phyloP scores from a whole-genome alignment of 2,113 vertebrate species.

The Bos indicus region DNA sequence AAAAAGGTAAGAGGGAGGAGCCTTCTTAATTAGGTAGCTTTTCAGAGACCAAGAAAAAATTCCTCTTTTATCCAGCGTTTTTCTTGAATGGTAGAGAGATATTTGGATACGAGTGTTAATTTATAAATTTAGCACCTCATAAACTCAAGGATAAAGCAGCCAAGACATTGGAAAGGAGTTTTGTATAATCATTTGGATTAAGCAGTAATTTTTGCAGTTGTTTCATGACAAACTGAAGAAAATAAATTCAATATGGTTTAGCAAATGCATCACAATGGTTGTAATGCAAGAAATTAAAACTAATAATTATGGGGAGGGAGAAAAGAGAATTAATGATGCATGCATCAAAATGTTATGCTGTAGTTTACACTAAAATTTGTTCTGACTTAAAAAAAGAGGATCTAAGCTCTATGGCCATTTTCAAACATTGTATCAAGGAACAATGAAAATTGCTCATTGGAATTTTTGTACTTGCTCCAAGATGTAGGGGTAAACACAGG shows the following conservation, averaged over 20 bases:
- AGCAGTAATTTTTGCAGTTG: constrained; percentile 15
- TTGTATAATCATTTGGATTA: constrained; percentile 7
- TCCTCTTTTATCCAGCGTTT: background rate
- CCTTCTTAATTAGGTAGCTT: background rate
- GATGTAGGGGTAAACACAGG: background rate
- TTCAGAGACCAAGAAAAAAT: background rate
- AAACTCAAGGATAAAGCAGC: background rate
- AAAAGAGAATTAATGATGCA: background rate
- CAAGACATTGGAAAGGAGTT: constrained; percentile 12
- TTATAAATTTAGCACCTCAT: background rate
- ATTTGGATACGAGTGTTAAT: background rate
- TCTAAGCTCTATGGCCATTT: constrained; percentile 24
- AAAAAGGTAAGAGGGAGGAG: background rate
- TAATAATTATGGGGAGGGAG: background rate
- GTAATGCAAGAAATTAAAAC: constrained; percentile 53
- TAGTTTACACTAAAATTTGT: constrained; percentile 56
- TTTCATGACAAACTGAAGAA: constrained; percentile 42
- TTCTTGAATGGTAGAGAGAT: background rate
- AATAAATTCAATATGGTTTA: constrained; percentile 44
- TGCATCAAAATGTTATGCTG: constrained; percentile 25
- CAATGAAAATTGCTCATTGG: rapidly evolving
- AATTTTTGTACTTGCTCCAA: background rate
- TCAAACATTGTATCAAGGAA: constrained; percentile 15
- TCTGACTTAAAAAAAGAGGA: constrained; percentile 25
- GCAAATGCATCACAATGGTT: constrained; percentile 37